These are phyloP conservation scores for Lordiphosa fenestrarum DNA, from an alignment of 2,888 invertebrate genomes.

Conservation along the genomic window DNA sequence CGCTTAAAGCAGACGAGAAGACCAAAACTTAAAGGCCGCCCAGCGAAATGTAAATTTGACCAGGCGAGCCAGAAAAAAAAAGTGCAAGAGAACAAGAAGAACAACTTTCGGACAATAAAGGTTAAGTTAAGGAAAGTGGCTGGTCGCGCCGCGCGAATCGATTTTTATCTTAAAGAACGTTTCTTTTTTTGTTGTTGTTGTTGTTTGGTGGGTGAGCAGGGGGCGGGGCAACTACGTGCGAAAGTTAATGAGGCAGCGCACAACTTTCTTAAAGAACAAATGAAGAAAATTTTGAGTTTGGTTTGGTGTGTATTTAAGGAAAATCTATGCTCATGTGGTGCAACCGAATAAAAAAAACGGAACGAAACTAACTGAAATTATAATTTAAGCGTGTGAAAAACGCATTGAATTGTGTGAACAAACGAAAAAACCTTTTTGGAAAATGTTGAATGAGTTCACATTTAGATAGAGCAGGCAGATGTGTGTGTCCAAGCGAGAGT, in stretches of 20 bases:
- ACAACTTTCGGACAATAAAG: slow-evolving; percentile 72
- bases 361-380: slow-evolving; percentile 63
- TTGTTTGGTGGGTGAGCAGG: neutral
- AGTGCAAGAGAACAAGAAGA: slow-evolving; percentile 52
- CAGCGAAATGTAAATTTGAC: slow-evolving; percentile 59
- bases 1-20: slow-evolving; percentile 45
- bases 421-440: slow-evolving; percentile 50
- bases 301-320: slow-evolving; percentile 31
- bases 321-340: slow-evolving; percentile 65
- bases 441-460: slow-evolving; percentile 59
- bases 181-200: neutral
- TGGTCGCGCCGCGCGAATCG: slow-evolving; percentile 67
- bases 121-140: slow-evolving; percentile 72
- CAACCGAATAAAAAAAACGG: slow-evolving; percentile 21
- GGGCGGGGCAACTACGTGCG: slow-evolving; percentile 49
- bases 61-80: slow-evolving; percentile 22
- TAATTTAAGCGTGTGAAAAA: slow-evolving; percentile 74
- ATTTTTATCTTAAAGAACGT: slow-evolving; percentile 66
- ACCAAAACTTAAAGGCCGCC: slow-evolving; percentile 49
- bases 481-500: slow-evolving; percentile 12
- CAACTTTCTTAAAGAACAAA: slow-evolving; percentile 63
- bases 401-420: slow-evolving; percentile 76
- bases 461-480: slow-evolving; percentile 31
- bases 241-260: slow-evolving; percentile 71
- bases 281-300: slow-evolving; percentile 63